Evolutionary conservation across 23 tunicate genomes (phyloP), one percentile per base, ranked within the genome.

Genomic region (Trididemnum nubilum): DNA sequence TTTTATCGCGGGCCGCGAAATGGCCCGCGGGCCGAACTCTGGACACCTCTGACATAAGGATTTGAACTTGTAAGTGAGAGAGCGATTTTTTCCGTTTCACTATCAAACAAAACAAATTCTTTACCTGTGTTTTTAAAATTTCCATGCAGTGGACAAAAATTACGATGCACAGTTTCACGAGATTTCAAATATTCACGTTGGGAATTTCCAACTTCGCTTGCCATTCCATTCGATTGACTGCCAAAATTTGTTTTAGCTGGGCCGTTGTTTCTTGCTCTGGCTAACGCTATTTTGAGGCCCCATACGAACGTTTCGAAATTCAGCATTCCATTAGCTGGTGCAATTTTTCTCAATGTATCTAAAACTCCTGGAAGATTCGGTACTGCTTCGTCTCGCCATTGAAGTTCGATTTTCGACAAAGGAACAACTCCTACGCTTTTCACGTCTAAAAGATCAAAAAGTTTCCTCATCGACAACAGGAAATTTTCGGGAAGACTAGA

Each of bases 331-430:
- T 86, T 80, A 1, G 84, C 34, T 0, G 97, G 97, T 33, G 97
- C 85, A 33, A 86, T 79, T 21, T 73, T 51, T 2, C 87, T 70
- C 76, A 91, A 59, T 24, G 83, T 79, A 19, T 86, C 90, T 1
- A 86, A 44, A 19, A 86, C 97, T 22, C 97, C 97, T 2, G 97
- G 97, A 1, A 91, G 81, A 50, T 91, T 91, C 25, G 97, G 97
- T 26, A 91, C 90, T 2, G 97, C 90, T 65, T 91, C 90, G 66
- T 85, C 90, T n/a, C 87, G 65, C 97, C 97, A 91, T 0, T 85
- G 66, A 2, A 87, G 72, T 44, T 91, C 87, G 51, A 91, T 85
- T 37, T 91, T 87, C 15, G 82, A 52, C 35, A 91, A 50, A 25
- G 90, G 87, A 0, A 91, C 97, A 1, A 71, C 33, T 27, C 97